phyloP scores from a whole-genome alignment of 1,140 invertebrate species.

The Ceratosolen solmsi region DNA sequence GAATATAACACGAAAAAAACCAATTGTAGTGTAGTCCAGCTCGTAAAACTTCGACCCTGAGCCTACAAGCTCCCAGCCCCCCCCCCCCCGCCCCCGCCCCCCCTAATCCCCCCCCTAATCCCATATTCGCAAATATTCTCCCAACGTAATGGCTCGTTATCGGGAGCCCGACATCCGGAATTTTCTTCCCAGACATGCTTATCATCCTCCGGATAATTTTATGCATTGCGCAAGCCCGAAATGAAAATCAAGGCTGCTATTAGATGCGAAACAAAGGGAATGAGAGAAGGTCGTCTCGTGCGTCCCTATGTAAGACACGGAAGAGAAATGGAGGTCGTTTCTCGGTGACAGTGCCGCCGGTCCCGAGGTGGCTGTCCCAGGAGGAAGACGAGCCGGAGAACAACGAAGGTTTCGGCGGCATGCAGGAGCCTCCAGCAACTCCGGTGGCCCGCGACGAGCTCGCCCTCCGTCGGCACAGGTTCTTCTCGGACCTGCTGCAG shows the following conservation, averaged over 20 bases:
- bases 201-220: constrained; percentile 5
- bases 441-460: constrained; percentile 85
- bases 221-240: neutral
- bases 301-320: neutral
- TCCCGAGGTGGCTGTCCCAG: constrained; percentile 67
- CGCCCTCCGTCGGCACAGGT: constrained; percentile 81
- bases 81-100: neutral
- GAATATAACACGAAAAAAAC: no score
- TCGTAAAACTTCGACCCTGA: neutral
- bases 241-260: neutral
- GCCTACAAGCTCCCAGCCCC: neutral
- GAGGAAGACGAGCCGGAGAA: constrained; percentile 65
- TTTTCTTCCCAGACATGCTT: neutral
- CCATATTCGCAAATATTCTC: no score
- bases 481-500: constrained; percentile 83
- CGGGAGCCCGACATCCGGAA: neutral
- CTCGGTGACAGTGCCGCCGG: constrained; percentile 56
- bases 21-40: neutral
- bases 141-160: neutral
- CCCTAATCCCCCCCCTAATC: no score
- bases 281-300: neutral
- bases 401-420: constrained; percentile 66
- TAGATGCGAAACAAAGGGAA: neutral
- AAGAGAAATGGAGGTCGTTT: neutral
- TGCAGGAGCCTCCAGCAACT: constrained; percentile 80